Conservation (phyloP, 2,113 vertebrate species). For the Entosphenus tridentatus region DNA sequence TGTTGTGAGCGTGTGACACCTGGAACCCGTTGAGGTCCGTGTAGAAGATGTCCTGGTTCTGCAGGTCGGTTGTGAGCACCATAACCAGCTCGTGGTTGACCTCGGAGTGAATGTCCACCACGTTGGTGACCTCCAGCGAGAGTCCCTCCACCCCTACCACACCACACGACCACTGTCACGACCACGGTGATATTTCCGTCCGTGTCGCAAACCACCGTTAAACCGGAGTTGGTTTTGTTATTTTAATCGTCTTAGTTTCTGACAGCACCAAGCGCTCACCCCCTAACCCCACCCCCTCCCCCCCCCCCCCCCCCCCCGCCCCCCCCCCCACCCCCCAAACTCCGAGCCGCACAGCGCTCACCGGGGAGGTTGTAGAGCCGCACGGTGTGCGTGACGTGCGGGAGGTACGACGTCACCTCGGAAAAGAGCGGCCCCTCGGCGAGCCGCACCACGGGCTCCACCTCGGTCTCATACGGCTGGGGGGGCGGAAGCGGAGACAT, state of each 20-base stretch:
- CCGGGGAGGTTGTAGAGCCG: slow-evolving; percentile 45
- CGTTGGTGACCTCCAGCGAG: slow-evolving; percentile 54
- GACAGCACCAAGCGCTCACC: too few species aligned
- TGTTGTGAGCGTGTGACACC: slow-evolving; percentile 19
- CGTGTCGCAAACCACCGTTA: too few species aligned
- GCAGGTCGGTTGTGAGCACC: slow-evolving; percentile 45
- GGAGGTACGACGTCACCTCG: slow-evolving; percentile 46
- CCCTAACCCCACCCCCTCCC: too few species aligned
- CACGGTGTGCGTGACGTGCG: slow-evolving; percentile 40
- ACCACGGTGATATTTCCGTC: too few species aligned
- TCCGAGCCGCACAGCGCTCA: slow-evolving; percentile 19
- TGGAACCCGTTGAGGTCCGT: slow-evolving; percentile 75
- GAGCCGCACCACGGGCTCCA: slow-evolving; percentile 36
- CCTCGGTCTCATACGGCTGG: slow-evolving; percentile 33
- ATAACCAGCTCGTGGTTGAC: slow-evolving; percentile 63
- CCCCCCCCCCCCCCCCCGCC: too few species aligned
- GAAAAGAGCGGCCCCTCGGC: slow-evolving; percentile 46
- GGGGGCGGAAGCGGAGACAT: slow-evolving; percentile 10
- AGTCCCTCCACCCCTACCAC: slow-evolving; percentile 38
- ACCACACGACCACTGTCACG: too few species aligned
- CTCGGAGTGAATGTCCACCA: slow-evolving; percentile 61
- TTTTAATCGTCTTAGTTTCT: too few species aligned
- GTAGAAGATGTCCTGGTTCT: slow-evolving; percentile 48
- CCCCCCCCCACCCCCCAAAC: neutral
- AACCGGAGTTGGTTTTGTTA: too few species aligned